Evolutionary conservation across 2,113 vertebrate species (phyloP).

Genomic region (Zootoca vivipara): DNA sequence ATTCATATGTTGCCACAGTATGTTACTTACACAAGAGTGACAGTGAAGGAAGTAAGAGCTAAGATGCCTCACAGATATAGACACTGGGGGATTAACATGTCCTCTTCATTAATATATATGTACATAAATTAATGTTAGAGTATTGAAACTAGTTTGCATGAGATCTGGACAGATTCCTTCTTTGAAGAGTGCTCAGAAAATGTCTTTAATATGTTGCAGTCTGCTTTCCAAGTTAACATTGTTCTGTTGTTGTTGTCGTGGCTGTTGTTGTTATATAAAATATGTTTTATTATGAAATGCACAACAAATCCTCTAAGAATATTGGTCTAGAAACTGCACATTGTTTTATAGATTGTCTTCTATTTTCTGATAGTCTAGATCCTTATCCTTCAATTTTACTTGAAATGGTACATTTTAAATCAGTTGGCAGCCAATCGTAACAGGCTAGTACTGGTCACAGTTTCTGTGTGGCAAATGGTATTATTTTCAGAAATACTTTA

Average conservation of each 20-base stretch:
- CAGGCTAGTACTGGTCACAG: slow-evolving; percentile 60
- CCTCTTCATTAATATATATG: slow-evolving; percentile 81
- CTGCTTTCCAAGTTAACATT: slow-evolving; percentile 29
- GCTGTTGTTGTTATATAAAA: too few relatives aligned
- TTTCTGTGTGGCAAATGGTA: slow-evolving; percentile 54
- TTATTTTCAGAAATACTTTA: slow-evolving; percentile 64
- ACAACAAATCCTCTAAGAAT: neutral
- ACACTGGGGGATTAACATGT: slow-evolving; percentile 78
- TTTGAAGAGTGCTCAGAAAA: slow-evolving; percentile 49
- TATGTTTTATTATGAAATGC: too few relatives aligned
- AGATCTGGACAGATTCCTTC: slow-evolving; percentile 50
- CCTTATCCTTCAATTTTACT: slow-evolving; percentile 61
- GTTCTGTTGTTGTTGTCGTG: neutral
- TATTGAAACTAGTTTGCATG: slow-evolving; percentile 70
- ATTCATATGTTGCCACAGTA: slow-evolving; percentile 93
- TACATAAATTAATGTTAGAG: slow-evolving; percentile 82
- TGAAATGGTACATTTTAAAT: slow-evolving; percentile 46
- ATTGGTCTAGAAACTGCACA: neutral
- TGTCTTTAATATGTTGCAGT: slow-evolving; percentile 57
- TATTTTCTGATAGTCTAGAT: slow-evolving; percentile 60
- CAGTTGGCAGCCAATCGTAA: slow-evolving; percentile 55
- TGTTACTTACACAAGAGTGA: slow-evolving; percentile 91
- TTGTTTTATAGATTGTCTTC: slow-evolving; percentile 50
- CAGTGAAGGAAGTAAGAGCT: slow-evolving; percentile 81
- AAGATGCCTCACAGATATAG: slow-evolving; percentile 73